Evolutionary conservation across 2,888 invertebrate species (phyloP), one percentile per base, ranked within the genome.

Genomic region (Drosophila siamana): DNA sequence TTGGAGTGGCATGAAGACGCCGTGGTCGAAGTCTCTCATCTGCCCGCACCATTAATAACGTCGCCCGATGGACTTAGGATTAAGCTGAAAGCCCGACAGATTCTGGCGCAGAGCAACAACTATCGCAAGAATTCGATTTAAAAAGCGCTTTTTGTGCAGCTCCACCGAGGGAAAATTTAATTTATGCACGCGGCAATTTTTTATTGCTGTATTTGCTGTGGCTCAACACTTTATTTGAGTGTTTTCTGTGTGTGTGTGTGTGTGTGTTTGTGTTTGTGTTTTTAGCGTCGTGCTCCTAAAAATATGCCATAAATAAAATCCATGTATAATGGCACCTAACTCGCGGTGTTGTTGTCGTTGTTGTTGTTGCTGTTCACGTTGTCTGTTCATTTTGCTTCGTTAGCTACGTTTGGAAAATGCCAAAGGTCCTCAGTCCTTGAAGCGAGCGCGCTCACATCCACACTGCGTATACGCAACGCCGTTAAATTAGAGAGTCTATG

Each of bases 251-350:
- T 51, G 55, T 69, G 19, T n/a, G n/a, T n/a, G n/a, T n/a, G n/a
- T n/a, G n/a, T n/a, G n/a, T n/a, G n/a, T n/a, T n/a, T n/a, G n/a
- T n/a, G n/a, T n/a, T n/a, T n/a, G n/a, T 56, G 67, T 56, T 61
- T 52, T 60, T 65, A 66, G 57, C 65, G 64, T 43, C 7, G 64
- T 59, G 66, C 81, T 66, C 82, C 83, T 76, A 78, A 78, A 87
- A 80, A 74, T 85, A 87, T 86, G 87, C 86, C 68, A 86, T 81
- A 86, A 86, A 86, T 86, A 88, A 86, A 88, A 72, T 67, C 55
- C 57, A 69, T 73, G 79, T 67, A 71, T 76, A 74, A 80, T 80
- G 75, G 65, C 26, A 30, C 15, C 11, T 41, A 51, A 52, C 33
- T 38, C 54, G 13, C 36, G 5, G 26, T 19, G 11, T 9, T 11